Conservation (phyloP, 1,140 invertebrate species). For the Lethocerus indicus region DNA sequence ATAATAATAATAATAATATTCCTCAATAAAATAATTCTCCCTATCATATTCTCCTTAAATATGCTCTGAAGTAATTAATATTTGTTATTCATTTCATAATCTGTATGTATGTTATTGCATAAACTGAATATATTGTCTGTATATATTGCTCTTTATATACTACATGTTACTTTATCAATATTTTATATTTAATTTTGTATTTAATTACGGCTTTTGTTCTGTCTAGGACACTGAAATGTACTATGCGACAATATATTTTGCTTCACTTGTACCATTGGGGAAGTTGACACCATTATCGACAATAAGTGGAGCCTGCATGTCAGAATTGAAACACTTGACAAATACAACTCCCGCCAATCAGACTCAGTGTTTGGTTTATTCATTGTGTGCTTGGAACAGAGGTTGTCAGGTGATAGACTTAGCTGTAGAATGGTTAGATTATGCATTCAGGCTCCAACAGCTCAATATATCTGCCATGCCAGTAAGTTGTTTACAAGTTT, state of each 20-base stretch:
- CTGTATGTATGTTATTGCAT: background rate
- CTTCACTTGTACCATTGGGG: constrained; percentile 11
- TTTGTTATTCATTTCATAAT: too few species aligned
- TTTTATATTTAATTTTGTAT: constrained; percentile 1
- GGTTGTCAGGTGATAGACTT: constrained; percentile 15
- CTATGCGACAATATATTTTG: constrained; percentile 13
- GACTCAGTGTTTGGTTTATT: constrained; percentile 9
- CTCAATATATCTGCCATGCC: constrained; percentile 13
- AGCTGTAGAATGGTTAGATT: constrained; percentile 15
- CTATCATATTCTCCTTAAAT: too few species aligned
- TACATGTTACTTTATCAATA: background rate
- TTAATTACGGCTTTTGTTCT: too few species aligned
- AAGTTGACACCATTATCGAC: constrained; percentile 10
- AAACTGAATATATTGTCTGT: background rate
- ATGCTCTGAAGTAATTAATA: too few species aligned
- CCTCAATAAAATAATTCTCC: too few species aligned
- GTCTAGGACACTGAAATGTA: constrained; percentile 15
- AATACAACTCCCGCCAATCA: background rate
- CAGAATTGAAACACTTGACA: constrained; percentile 10
- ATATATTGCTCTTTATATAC: background rate
- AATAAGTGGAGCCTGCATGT: constrained; percentile 12
- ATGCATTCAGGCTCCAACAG: constrained; percentile 11
- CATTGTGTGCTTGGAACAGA: constrained; percentile 15
- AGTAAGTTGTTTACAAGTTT: too few species aligned
- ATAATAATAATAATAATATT: too few species aligned